A percentile compares a stretch with the other conserved stretches of the same genome.
phyloP scores from a whole-genome alignment of 2,113 vertebrate species.

The Passer domesticus region DNA sequence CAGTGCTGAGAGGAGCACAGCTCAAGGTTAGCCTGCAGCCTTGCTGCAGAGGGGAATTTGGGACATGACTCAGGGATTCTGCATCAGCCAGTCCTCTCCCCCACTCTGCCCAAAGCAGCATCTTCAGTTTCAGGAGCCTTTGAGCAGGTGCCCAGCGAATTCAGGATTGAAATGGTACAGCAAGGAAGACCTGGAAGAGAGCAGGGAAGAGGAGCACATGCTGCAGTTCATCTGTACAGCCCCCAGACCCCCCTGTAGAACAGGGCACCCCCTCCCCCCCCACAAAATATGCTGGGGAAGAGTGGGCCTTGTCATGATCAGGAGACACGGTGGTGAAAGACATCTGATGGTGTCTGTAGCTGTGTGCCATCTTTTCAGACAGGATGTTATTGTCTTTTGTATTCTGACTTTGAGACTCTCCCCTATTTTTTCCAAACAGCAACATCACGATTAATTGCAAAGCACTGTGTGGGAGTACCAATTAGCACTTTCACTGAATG shows the following conservation, averaged over 20 bases:
- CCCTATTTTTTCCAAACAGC: not conserved
- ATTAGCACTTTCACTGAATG: conserved; percentile 9
- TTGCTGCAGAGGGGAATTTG: conserved; percentile 31
- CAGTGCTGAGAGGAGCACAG: not conserved
- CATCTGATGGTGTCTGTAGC: not conserved
- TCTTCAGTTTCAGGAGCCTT: not conserved
- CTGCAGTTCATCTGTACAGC: not conserved
- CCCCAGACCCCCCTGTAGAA: not conserved
- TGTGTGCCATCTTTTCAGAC: not conserved
- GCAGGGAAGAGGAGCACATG: not conserved
- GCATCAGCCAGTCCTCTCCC: not conserved
- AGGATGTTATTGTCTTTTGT: not conserved
- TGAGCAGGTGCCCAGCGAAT: not conserved
- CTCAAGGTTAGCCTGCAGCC: conserved; percentile 20
- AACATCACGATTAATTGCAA: not conserved
- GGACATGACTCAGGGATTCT: conserved; percentile 44
- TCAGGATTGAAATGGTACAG: not conserved
- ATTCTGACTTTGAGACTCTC: not conserved
- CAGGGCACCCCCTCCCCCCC: not conserved
- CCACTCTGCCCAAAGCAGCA: not conserved
- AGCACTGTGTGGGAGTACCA: not conserved
- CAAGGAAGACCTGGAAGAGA: not conserved
- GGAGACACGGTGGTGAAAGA: not conserved
- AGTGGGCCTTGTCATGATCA: rapidly evolving
- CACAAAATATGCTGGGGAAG: not conserved